These are phyloP conservation scores for Steinernema carpocapsae DNA, from an alignment of 2,888 invertebrate genomes.

Conservation along the genomic window DNA sequence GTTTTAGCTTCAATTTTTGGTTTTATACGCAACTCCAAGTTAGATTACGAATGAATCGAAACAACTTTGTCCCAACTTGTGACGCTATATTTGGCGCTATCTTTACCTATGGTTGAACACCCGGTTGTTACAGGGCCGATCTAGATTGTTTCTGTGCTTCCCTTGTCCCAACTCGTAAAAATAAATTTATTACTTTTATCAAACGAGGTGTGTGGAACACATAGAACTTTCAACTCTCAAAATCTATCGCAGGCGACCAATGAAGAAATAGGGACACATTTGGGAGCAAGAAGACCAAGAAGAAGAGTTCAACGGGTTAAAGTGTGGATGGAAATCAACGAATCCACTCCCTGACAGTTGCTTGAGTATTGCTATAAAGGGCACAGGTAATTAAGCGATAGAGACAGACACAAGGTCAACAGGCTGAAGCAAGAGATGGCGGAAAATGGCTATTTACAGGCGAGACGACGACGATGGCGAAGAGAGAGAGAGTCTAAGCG, in stretches of 20 bases:
- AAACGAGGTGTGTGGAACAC: background rate
- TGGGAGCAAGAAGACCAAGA: too few relatives aligned
- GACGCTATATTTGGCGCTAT: too few relatives aligned
- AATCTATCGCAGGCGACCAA: background rate
- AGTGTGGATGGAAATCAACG: slow-evolving; percentile 10
- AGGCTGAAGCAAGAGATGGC: too few relatives aligned
- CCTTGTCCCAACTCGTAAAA: background rate
- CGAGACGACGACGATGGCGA: too few relatives aligned
- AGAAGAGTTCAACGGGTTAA: slow-evolving; percentile 7
- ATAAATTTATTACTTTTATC: background rate
- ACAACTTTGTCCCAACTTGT: too few relatives aligned
- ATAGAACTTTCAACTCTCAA: background rate
- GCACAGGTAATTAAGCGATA: background rate
- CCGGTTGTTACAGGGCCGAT: too few relatives aligned
- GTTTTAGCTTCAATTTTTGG: too few relatives aligned
- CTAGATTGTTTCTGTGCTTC: too few relatives aligned
- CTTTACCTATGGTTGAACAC: too few relatives aligned
- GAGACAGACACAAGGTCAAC: background rate
- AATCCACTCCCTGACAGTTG: slow-evolving; percentile 27
- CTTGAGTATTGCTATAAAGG: slow-evolving; percentile 19
- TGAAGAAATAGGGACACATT: background rate
- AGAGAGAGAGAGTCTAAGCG: slow-evolving; percentile 15
- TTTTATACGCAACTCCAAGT: too few relatives aligned
- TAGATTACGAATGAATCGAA: too few relatives aligned
- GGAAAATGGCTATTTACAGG: too few relatives aligned